These are phyloP conservation scores for Channa striata DNA, from an alignment of 2,797 vertebrate genomes.

Conservation along the genomic window DNA sequence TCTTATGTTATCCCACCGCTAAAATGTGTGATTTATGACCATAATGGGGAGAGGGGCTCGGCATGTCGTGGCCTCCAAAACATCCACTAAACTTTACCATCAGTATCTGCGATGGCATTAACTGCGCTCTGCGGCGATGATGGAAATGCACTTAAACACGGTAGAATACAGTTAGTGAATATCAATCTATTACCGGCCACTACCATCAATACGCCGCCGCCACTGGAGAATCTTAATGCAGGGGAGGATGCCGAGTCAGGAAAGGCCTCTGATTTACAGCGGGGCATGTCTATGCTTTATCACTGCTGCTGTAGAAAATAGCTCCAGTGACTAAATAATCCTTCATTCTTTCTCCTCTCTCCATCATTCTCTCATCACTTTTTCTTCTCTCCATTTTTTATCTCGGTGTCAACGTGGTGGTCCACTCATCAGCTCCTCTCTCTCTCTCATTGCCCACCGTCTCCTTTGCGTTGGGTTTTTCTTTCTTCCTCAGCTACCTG, in stretches of 20 bases:
- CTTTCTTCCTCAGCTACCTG: constrained; percentile 12
- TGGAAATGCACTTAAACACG: constrained; percentile 78
- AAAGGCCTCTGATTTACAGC: constrained; percentile 72
- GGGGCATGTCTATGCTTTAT: constrained; percentile 59
- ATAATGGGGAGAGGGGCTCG: constrained; percentile 62
- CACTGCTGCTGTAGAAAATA: constrained; percentile 62
- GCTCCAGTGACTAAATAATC: constrained; percentile 56
- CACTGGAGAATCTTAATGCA: constrained; percentile 64
- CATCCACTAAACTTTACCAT: constrained; percentile 74
- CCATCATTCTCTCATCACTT: constrained; percentile 52
- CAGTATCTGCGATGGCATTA: constrained; percentile 76
- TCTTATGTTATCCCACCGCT: constrained; percentile 70
- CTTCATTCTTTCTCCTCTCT: constrained; percentile 50
- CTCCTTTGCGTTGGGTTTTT: constrained; percentile 16
- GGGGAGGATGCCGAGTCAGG: constrained; percentile 56
- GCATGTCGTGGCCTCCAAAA: constrained; percentile 66
- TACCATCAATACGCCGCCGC: constrained; percentile 71
- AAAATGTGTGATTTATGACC: constrained; percentile 79
- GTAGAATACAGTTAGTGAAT: constrained; percentile 68
- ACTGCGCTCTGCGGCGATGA: constrained; percentile 71
- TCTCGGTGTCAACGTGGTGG: constrained; percentile 32
- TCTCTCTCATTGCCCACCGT: constrained; percentile 31
- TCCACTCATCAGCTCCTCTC: constrained; percentile 46
- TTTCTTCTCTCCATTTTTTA: constrained; percentile 28
- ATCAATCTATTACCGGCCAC: constrained; percentile 69